Conservation (phyloP, 2,888 invertebrate genomes). For the Orthosia cruda region DNA sequence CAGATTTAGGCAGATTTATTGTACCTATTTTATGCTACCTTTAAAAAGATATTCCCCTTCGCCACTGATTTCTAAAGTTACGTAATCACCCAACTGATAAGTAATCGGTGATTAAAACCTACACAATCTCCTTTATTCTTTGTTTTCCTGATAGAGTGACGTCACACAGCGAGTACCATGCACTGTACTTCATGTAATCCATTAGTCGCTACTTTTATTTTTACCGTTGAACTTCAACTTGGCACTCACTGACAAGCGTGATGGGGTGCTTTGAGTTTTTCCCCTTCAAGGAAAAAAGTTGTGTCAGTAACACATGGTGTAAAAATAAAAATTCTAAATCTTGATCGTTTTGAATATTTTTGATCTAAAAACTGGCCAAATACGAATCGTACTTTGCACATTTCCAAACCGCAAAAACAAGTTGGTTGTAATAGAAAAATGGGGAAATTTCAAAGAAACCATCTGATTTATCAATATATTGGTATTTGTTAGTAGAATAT, state of each 20-base stretch:
- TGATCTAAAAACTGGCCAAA: not conserved
- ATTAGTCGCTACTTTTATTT: slow-evolving; percentile 53
- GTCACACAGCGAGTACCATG: slow-evolving; percentile 17
- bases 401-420: too few relatives aligned
- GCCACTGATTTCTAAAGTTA: too few relatives aligned
- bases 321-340: slow-evolving; percentile 29
- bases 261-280: slow-evolving; percentile 27
- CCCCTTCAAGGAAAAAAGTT: slow-evolving; percentile 35
- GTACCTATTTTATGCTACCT: too few relatives aligned
- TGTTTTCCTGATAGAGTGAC: slow-evolving; percentile 37
- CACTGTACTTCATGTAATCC: slow-evolving; percentile 55
- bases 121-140: slow-evolving; percentile 2
- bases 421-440: too few relatives aligned
- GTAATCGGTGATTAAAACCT: too few relatives aligned
- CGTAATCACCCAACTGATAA: too few relatives aligned
- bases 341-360: slow-evolving; percentile 29
- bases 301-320: slow-evolving; percentile 17
- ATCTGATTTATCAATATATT: too few relatives aligned
- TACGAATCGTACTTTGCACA: too few relatives aligned
- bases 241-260: slow-evolving; percentile 16
- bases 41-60: too few relatives aligned
- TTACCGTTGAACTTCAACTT: slow-evolving; percentile 57
- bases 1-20: too few relatives aligned
- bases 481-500: too few relatives aligned
- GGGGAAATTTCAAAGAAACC: too few relatives aligned